phyloP scores from a whole-genome alignment of 2,113 vertebrate genomes.

The Plestiodon gilberti region DNA sequence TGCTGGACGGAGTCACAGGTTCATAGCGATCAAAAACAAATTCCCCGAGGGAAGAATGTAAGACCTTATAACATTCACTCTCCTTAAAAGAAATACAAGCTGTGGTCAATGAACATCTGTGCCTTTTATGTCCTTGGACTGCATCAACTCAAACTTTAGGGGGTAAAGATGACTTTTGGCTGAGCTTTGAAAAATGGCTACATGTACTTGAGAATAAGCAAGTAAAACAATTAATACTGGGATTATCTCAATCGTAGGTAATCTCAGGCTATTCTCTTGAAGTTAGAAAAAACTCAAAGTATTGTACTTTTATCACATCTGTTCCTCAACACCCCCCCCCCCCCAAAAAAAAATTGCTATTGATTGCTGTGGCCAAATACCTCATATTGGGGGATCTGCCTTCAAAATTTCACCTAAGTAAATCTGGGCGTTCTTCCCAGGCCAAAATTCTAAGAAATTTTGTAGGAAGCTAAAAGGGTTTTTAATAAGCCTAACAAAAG shows the following conservation, averaged over 20 bases:
- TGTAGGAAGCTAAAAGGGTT: no score
- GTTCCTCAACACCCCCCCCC: not conserved
- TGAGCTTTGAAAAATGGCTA: conserved; percentile 19
- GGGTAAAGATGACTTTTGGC: conserved; percentile 18
- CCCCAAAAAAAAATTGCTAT: not conserved
- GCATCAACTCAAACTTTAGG: not conserved
- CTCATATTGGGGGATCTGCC: not conserved
- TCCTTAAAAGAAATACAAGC: conserved; percentile 1
- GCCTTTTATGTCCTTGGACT: conserved; percentile 20
- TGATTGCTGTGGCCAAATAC: not conserved
- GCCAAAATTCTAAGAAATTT: no score
- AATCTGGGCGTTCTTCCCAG: not conserved
- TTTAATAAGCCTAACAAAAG: no score
- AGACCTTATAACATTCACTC: not conserved
- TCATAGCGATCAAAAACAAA: not conserved
- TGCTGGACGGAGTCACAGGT: not conserved
- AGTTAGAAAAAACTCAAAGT: not conserved
- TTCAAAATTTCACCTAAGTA: not conserved
- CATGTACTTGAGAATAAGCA: conserved; percentile 10
- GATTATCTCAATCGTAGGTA: not conserved
- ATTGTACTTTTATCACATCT: not conserved
- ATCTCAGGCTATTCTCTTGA: not conserved
- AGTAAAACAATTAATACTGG: not conserved
- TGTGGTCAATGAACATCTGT: not conserved
- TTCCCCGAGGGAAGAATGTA: conserved; percentile 6